A percentile compares a stretch with the other conserved stretches of the same genome.
Evolutionary conservation across 2,888 invertebrate genomes (phyloP).

Genomic region (Crematogaster levior): DNA sequence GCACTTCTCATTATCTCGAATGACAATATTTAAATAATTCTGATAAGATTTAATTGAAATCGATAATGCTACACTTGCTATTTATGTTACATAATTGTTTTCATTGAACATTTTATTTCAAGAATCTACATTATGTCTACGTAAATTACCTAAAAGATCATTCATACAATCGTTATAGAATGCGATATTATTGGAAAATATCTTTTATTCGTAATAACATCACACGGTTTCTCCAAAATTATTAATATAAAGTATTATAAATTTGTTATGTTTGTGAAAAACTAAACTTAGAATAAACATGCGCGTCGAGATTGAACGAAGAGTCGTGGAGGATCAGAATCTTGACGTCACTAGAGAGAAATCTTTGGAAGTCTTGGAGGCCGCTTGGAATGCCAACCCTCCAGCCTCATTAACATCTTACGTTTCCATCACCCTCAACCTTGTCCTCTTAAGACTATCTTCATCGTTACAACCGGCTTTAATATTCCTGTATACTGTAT

Average conservation of each 20-base stretch:
- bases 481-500: constrained; percentile 56
- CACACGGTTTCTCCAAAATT: too few species aligned
- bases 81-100: neutral
- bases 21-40: neutral
- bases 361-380: constrained; percentile 84
- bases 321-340: constrained; percentile 69
- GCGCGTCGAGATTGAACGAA: constrained; percentile 79
- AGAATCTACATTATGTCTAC: neutral
- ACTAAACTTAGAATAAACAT: constrained; percentile 38
- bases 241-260: too few species aligned
- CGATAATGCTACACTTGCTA: neutral
- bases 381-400: constrained; percentile 85
- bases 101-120: neutral
- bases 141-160: neutral
- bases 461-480: constrained; percentile 71
- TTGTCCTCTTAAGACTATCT: constrained; percentile 77
- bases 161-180: neutral
- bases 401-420: constrained; percentile 85
- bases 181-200: neutral
- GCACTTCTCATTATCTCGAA: neutral
- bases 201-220: neutral
- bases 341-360: constrained; percentile 81
- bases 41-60: neutral
- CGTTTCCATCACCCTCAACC: constrained; percentile 81
- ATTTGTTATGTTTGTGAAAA: neutral